Evolutionary conservation across 2,888 invertebrate genomes (phyloP), one percentile per base, ranked within the genome.

Genomic region (Ernsta delagoae): DNA sequence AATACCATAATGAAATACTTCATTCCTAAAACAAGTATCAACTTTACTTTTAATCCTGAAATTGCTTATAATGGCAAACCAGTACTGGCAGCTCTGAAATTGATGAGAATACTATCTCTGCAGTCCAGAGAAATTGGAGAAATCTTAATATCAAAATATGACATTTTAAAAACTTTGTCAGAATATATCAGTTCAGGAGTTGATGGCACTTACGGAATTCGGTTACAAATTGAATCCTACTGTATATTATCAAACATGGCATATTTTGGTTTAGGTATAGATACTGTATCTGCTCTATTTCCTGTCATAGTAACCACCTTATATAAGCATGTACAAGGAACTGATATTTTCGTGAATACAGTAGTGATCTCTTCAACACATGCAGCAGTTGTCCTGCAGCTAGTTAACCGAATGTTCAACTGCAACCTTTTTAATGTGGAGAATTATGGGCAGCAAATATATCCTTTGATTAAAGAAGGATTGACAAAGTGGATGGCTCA

Each of bases 71-170:
- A 85, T 82, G 95, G 95, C 5, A 94, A 95, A 74, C 97, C 98
- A 3, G 88, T 97, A 71, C 83, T 95, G 65, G 92, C 95, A 63
- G 97, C 97, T 7, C 81, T 98, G 16, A 97, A 96, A 82, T 88
- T 98, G 4, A 86, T 97, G 45, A 94, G 98, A 76, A 90, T 97
- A 64, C 83, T 98, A 41, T 94, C 96, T 39, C 93, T 95, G 48
- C 95, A 96, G 78, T 94, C 93, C 59, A 87, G 86, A 78, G 89
- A 92, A 72, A 87, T 95, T 70, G 94, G 95, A 5, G 83, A 86
- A 9, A 80, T 88, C 64, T 84, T 96, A 71, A 84, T 95, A 56
- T 83, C 86, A 12, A 94, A 94, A 84, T 92, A 94, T 80, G 85
- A 93, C 70, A 87, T 96, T 64, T 74, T 95, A 65, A 92, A 94